Evolutionary conservation across 2,797 vertebrate genomes (phyloP), one percentile per base, ranked within the genome.

Genomic region (Oreortyx pictus): DNA sequence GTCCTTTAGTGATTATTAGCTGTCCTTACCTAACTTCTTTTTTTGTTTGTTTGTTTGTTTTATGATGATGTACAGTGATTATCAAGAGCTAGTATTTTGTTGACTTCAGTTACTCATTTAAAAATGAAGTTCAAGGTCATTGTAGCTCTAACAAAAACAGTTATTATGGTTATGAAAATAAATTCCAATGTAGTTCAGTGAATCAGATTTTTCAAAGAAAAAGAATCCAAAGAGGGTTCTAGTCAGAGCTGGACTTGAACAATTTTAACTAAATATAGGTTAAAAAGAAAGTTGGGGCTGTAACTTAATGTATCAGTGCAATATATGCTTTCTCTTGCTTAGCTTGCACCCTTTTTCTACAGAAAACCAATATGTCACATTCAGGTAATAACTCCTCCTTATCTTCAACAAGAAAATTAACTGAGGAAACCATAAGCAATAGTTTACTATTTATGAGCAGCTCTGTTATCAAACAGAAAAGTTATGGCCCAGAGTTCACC

Each of bases 101-200:
- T 89, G 76, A 86, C 70, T 81, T 92, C n/a, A 7, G 9, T 93
- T 90, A 94, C 43, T 94, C 85, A 79, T 92, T 95, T 86, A 81
- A 94, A 95, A 92, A 54, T 46, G 0, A 86, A 88, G 44, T 81
- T 93, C 90, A 94, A 88, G 87, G 87, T 89, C 85, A 37, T 37
- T 46, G 56, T 41, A 67, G 74, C 44, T 73, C 44, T 46, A 37
- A 81, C 70, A 86, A 87, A 82, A 64, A 66, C 4, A 85, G 33
- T 66, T 87, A 5, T 49, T 85, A 52, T 14, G 44, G 60, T 67
- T 93, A 83, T 6, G 17, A 57, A 92, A 93, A 61, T 29, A 82
- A 68, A 65, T 57, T 65, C 14, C 29, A 72, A 13, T 78, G 47
- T 24, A 60, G 23, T 9, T 9, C 25, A 86, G 56, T 6, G 31